Conservation (phyloP, 2,113 vertebrate genomes). For the Pimephales promelas region DNA sequence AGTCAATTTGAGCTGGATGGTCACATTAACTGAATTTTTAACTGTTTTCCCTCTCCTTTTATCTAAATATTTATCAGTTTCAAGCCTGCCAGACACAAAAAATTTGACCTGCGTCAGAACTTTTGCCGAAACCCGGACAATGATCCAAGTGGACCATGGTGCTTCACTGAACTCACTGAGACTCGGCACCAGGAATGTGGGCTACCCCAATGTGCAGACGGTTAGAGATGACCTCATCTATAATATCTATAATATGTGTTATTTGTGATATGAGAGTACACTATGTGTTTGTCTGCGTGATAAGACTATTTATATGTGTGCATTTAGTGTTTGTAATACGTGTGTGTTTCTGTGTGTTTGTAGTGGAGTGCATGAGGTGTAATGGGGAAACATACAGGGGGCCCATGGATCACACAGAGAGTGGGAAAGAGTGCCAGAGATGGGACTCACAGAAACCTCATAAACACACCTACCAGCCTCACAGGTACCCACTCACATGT, state of each 20-base stretch:
- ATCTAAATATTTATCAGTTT: conserved; percentile 72
- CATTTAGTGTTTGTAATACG: background rate
- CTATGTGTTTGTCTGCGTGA: no score
- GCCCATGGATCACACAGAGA: conserved; percentile 90
- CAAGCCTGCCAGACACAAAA: conserved; percentile 88
- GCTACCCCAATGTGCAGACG: conserved; percentile 90
- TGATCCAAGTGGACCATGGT: conserved; percentile 93
- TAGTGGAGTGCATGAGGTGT: conserved; percentile 92
- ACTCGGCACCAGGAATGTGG: conserved; percentile 88
- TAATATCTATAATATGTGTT: background rate
- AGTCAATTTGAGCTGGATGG: background rate
- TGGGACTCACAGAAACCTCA: conserved; percentile 92
- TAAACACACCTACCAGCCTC: conserved; percentile 88
- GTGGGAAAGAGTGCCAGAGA: conserved; percentile 91
- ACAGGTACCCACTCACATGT: conserved; percentile 77
- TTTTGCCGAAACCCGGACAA: conserved; percentile 95
- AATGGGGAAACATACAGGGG: conserved; percentile 92
- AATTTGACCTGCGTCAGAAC: conserved; percentile 91
- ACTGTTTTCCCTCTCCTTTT: conserved; percentile 51
- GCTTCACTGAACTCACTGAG: conserved; percentile 91
- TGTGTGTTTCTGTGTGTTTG: conserved; percentile 52
- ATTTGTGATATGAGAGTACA: background rate
- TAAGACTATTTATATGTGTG: background rate
- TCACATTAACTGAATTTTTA: background rate
- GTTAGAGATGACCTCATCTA: conserved; percentile 70